A percentile compares a stretch with the other conserved stretches of the same genome.
Conservation (phyloP, 2,888 invertebrate genomes). For the Pantelozetes paolii region DNA sequence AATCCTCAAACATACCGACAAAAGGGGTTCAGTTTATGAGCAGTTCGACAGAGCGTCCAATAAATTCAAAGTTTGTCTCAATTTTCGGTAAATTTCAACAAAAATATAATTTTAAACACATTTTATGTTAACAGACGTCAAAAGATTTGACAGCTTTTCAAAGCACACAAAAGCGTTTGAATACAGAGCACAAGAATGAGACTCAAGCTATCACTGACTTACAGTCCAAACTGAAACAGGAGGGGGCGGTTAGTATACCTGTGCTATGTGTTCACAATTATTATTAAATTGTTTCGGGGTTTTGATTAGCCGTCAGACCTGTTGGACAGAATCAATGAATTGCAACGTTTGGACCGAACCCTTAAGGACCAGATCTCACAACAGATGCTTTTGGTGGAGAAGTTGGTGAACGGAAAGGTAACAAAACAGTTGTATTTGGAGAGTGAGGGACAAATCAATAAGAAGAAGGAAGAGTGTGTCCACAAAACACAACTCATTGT, state of each 20-base stretch:
- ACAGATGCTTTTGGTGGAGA: slow-evolving; percentile 60
- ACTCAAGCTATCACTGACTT: slow-evolving; percentile 58
- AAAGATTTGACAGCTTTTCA: slow-evolving; percentile 58
- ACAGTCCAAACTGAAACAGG: slow-evolving; percentile 58
- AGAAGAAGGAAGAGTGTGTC: slow-evolving; percentile 59
- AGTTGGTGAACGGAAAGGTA: slow-evolving; percentile 61
- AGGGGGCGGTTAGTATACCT: slow-evolving; percentile 54
- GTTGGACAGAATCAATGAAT: slow-evolving; percentile 53
- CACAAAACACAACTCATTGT: slow-evolving; percentile 42
- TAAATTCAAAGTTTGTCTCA: slow-evolving; percentile 57
- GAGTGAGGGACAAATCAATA: slow-evolving; percentile 57
- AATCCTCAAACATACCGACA: slow-evolving; percentile 60
- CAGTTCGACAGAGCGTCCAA: slow-evolving; percentile 61
- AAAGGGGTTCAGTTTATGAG: slow-evolving; percentile 60
- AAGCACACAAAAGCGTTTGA: slow-evolving; percentile 59
- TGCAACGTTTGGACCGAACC: slow-evolving; percentile 59
- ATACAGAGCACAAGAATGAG: slow-evolving; percentile 60
- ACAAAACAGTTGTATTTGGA: slow-evolving; percentile 61
- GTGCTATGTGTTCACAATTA: neutral
- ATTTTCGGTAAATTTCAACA: neutral
- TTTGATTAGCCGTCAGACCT: neutral
- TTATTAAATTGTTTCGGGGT: neutral
- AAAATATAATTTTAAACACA: neutral
- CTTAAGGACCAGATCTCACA: slow-evolving; percentile 53
- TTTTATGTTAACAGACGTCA: slow-evolving; percentile 50